Evolutionary conservation across 2,113 vertebrate species (phyloP), one percentile per base, ranked within the genome.

Genomic region (Xenopus borealis): DNA sequence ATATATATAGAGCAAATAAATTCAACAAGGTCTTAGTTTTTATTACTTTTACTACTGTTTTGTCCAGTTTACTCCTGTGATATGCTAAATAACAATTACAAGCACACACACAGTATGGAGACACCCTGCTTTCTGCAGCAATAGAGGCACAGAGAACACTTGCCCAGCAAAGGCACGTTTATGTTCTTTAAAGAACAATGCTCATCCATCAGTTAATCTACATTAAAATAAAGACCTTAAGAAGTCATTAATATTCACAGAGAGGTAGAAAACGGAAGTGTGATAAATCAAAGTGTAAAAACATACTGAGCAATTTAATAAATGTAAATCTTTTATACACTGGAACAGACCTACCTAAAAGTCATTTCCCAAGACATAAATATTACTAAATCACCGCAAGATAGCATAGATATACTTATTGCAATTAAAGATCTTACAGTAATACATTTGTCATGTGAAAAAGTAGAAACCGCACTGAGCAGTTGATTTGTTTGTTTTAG

Each of bases 201-300:
- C 5, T 40, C 13, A 8, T 63, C 20, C 23, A 63, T 63, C 30
- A 40, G 13, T 13, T 66, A 45, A 66, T 66, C 44, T 66, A 66
- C 63, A 46, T 9, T 66, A 66, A 66, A 30, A 66, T 18, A 46
- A 45, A 45, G 44, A 46, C n/a, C 44, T 66, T 46, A 27, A 9
- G 10, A 66, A 40, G 19, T 46, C 33, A 66, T 66, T 66, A 66
- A 66, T 45, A 18, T 45, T 66, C 63, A 33, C 62, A 66, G 40
- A 46, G 19, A 14, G 33, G 63, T 44, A 66, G 19, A 64, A 66
- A 18, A 66, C 12, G 18, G n/a, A 46, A 19, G 63, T 44, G 27
- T 19, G 17, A 66, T 66, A 46, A 66, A 66, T 66, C 63, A 66
- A n/a, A 66, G 44, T 18, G 40, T 10, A 66, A 66, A 66, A 66